These are phyloP conservation scores for Drosophila leonis DNA, from an alignment of 2,888 invertebrate species.

Conservation along the genomic window DNA sequence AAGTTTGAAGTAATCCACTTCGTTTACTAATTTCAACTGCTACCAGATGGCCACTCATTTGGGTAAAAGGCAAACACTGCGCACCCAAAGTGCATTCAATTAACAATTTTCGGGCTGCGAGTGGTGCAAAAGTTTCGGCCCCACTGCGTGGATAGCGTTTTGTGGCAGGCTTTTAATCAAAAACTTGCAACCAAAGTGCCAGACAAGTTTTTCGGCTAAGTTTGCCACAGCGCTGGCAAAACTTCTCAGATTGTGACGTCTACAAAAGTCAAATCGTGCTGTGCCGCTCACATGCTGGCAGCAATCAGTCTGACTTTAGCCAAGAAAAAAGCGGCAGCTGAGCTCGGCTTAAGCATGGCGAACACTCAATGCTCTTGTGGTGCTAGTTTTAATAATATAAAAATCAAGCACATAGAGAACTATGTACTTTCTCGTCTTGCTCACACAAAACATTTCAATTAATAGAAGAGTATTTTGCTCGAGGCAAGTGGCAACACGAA, in stretches of 20 bases:
- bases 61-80: conserved; percentile 35
- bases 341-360: conserved; percentile 2
- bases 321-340: conserved; percentile 7
- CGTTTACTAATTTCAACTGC: conserved; percentile 13
- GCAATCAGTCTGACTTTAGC: conserved; percentile 63
- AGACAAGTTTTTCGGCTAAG: conserved; percentile 69
- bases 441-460: not conserved
- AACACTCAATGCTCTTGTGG: conserved; percentile 26
- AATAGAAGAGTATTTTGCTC: not conserved
- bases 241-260: conserved; percentile 78
- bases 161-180: conserved; percentile 76
- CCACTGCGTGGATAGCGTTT: conserved; percentile 60
- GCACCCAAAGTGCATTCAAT: conserved; percentile 70
- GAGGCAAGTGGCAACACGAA: not conserved
- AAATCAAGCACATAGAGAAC: too few species aligned
- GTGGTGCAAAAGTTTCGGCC: conserved; percentile 43
- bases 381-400: not conserved
- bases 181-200: conserved; percentile 73
- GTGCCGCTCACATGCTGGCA: conserved; percentile 34
- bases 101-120: conserved; percentile 67
- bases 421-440: not conserved
- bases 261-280: conserved; percentile 79
- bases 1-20: conserved; percentile 7
- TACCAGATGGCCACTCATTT: conserved; percentile 34
- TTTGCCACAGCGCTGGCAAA: conserved; percentile 59